Evolutionary conservation across 1,140 invertebrate genomes (phyloP), one percentile per base, ranked within the genome.

Genomic region (Drosophila aff.): DNA sequence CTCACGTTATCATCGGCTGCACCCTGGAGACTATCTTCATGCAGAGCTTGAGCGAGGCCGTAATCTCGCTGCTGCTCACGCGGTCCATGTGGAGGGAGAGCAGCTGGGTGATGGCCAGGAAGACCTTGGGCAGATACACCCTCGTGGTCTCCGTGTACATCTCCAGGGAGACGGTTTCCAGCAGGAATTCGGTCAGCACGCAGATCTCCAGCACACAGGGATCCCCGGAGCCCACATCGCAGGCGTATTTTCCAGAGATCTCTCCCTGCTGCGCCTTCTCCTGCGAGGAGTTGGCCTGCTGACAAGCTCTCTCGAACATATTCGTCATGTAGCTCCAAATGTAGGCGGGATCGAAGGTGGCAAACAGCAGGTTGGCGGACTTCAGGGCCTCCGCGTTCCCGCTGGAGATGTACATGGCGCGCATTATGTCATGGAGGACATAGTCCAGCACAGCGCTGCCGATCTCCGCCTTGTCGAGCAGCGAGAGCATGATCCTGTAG

Each of bases 381-480:
- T 98, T 98, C 7, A 96, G 93, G 7, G 98, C 94, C 86, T 96
- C 92, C 47, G 79, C 74, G 69, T 92, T 92, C 7, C 82, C 90
- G 58, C 81, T 91, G 33, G 87, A 91, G 11, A 92, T 77, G 61
- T 92, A 94, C 77, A 94, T 90, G 23, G 94, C 91, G 28, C 97
- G 95, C 92, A 98, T 97, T 57, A 98, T 96, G 92, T 98, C 96
- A 69, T 97, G 95, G 9, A 98, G 94, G 65, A 98, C 96, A 92
- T 96, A 96, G 86, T 98, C 97, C 55, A 98, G 92, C 76, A 99
- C 97, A 11, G 96, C 95, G 50, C 96, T 95, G 13, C 97, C 97
- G 62, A 99, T 97, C 93, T 98, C 97, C 43, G 96, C 96, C 93
- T 98, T 97, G 92, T 99, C 98, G 26, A 99, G 93, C 36, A 99